These are phyloP conservation scores for Scaptomyza montana DNA, from an alignment of 1,140 invertebrate genomes.

Conservation along the genomic window DNA sequence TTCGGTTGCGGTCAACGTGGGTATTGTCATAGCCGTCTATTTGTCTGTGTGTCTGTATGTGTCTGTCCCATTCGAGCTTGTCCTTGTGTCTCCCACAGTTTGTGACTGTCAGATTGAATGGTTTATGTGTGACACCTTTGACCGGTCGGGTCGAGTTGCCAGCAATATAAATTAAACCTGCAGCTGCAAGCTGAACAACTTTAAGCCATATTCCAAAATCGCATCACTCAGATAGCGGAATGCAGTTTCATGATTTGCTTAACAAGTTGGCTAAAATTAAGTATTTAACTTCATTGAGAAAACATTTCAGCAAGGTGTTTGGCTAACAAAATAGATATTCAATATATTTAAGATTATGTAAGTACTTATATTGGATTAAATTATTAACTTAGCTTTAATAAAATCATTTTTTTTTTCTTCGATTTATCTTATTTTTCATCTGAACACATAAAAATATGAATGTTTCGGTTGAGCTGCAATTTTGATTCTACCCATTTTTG, in stretches of 20 bases:
- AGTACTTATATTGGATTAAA: not conserved
- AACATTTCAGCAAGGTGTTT: too few species aligned
- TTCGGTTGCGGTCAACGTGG: constrained; percentile 64
- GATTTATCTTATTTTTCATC: not conserved
- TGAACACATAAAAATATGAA: constrained; percentile 15
- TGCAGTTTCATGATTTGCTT: not conserved
- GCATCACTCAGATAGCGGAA: constrained; percentile 10
- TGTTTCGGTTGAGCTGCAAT: constrained; percentile 41
- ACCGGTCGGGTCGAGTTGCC: constrained; percentile 62
- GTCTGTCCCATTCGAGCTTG: not conserved
- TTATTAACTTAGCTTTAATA: not conserved
- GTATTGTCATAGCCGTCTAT: constrained; percentile 49
- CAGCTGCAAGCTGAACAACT: constrained; percentile 29
- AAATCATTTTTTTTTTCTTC: not conserved
- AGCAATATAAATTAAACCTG: constrained; percentile 67
- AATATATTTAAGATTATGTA: not conserved
- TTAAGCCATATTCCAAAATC: constrained; percentile 24
- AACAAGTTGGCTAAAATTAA: not conserved
- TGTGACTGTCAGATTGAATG: constrained; percentile 76
- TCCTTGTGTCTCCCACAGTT: constrained; percentile 35
- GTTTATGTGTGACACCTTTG: constrained; percentile 81
- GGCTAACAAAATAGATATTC: too few species aligned
- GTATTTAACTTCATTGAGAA: too few species aligned
- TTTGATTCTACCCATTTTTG: constrained; percentile 22
- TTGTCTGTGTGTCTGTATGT: constrained; percentile 12